Evolutionary conservation across 37 sponge, comb jelly and placozoan genomes (phyloP).

Genomic region (Agelas oroides): DNA sequence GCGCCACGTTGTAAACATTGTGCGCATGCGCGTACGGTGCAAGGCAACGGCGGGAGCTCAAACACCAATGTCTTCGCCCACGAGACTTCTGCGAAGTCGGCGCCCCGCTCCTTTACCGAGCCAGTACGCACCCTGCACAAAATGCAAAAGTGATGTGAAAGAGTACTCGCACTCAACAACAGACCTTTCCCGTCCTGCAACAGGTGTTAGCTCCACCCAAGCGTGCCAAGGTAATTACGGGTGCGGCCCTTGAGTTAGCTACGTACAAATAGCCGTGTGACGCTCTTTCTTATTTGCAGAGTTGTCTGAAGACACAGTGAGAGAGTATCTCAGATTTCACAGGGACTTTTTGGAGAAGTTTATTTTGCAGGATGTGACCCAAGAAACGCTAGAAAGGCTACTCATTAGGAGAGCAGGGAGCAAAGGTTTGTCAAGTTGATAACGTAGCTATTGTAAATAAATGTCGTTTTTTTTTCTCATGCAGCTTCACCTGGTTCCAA

Average conservation of each 20-base stretch:
- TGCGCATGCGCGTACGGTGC: too few relatives aligned
- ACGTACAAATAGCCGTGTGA: too few relatives aligned
- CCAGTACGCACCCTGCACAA: neutral
- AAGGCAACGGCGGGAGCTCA: neutral
- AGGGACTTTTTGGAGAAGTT: conserved; percentile 53
- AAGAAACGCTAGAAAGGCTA: conserved; percentile 52
- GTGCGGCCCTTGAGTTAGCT: too few relatives aligned
- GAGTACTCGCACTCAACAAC: neutral
- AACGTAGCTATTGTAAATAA: neutral
- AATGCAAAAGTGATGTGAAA: neutral
- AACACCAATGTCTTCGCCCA: conserved; percentile 30
- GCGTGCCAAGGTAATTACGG: neutral
- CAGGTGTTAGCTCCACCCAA: conserved; percentile 11
- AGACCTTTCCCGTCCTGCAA: neutral
- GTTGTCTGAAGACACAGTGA: conserved; percentile 2
- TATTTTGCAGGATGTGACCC: conserved; percentile 30
- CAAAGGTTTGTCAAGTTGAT: neutral
- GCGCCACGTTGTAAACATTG: too few relatives aligned
- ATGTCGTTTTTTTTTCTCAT: neutral
- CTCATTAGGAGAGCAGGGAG: conserved; percentile 39
- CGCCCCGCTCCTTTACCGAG: conserved; percentile 7
- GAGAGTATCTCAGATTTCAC: conserved; percentile 38
- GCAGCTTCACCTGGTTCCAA: neutral
- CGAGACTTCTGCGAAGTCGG: conserved; percentile 12
- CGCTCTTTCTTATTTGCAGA: neutral